Evolutionary conservation across 92 coral and sea anemone genomes (phyloP), one percentile per base, ranked within the genome.

Genomic region (Porites evermanni): DNA sequence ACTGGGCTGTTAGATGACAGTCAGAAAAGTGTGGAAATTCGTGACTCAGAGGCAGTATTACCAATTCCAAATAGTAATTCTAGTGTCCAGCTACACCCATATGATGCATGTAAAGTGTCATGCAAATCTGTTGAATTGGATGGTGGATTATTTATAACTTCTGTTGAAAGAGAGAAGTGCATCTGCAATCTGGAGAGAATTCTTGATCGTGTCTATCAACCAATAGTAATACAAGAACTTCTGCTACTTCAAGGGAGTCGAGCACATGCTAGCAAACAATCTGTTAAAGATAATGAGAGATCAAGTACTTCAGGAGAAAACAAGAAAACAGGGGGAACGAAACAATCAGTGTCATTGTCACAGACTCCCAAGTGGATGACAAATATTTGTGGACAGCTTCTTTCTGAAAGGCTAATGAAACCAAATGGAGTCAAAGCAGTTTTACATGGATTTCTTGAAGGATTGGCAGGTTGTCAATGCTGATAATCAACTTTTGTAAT

Each of bases 381-480:
- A 29, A 87, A 86, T 23, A 86, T 90, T 47, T 97, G 99, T 90
- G 98, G 99, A 8, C 89, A 83, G 67, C 67, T 97, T 79, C 81
- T 97, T 79, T 95, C 99, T 13, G 96, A 92, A 85, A 67, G 96
- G 50, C 88, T 97, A 53, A 91, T 93, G 95, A 95, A 88, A 73
- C 70, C 86, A 61, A 87, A 93, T 88, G 99, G 99, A 12, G 95
- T 97, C 8, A 93, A 91, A 52, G 96, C 92, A 21, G 92, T 97
- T 59, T 67, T 97, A 53, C 88, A 77, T 85, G 98, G 94, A 12
- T 70, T 97, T 44, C 82, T 97, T 16, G 99, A 95, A 32, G 74
- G 86, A 53, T 79, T 87, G 68, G 67, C 79, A 89, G 99, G 99
- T 96, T 38, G 47, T 38, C 47, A 38, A 38, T 38, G 47, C 47